Evolutionary conservation across 2,888 invertebrate species (phyloP).

Genomic region (Tipula confusa): DNA sequence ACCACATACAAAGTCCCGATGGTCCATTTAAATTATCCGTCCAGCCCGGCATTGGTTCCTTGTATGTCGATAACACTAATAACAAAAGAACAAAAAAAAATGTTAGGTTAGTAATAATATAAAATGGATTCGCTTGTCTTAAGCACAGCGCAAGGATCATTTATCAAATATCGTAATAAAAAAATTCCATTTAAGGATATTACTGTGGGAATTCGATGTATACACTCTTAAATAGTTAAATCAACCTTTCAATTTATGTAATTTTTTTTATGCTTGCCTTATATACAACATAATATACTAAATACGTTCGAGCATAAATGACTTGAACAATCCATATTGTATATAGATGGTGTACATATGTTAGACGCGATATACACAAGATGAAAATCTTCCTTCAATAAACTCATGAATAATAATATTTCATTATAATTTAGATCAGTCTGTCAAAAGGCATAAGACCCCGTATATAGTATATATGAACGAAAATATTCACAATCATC

Average conservation of each 20-base stretch:
- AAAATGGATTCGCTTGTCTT: not conserved
- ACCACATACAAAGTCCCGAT: conserved; percentile 49
- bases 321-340: not conserved
- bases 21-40: conserved; percentile 52
- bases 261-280: not conserved
- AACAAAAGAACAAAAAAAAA: no score
- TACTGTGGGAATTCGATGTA: conserved; percentile 20
- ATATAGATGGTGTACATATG: not conserved
- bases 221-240: not conserved
- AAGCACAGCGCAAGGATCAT: not conserved
- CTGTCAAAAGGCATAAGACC: not conserved
- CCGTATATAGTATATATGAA: not conserved
- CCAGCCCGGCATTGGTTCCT: conserved; percentile 51
- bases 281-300: not conserved
- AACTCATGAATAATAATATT: not conserved
- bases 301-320: not conserved
- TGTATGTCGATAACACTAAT: conserved; percentile 51
- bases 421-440: conserved; percentile 20
- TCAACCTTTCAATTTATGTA: conserved; percentile 14
- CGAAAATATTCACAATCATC: not conserved
- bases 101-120: not conserved
- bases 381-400: not conserved
- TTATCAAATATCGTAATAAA: conserved; percentile 15
- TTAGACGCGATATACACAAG: not conserved
- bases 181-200: not conserved